These are phyloP conservation scores for Lacanobia oleracea DNA, from an alignment of 2,888 invertebrate species.

Conservation along the genomic window DNA sequence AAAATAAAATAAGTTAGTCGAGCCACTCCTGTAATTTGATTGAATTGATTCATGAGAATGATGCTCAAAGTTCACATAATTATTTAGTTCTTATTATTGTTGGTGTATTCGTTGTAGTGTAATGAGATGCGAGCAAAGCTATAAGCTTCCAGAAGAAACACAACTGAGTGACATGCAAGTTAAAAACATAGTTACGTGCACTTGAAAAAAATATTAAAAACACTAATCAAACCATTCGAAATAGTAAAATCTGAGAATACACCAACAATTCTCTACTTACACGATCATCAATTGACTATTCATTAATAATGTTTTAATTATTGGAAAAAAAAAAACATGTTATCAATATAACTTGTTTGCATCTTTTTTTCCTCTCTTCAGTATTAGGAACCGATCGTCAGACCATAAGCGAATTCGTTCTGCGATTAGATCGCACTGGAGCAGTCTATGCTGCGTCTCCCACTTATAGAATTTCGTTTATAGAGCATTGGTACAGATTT, in stretches of 20 bases:
- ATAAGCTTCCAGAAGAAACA: conserved; percentile 20
- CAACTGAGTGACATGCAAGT: conserved; percentile 44
- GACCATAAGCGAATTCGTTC: neutral
- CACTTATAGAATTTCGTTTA: neutral
- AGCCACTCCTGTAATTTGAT: conserved; percentile 86
- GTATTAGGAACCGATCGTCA: neutral
- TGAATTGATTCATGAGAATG: conserved; percentile 42
- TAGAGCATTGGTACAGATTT: neutral
- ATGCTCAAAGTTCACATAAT: neutral
- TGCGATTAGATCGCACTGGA: neutral
- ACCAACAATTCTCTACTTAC: conserved; percentile 54
- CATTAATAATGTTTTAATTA: neutral
- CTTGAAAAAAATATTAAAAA: conserved; percentile 6
- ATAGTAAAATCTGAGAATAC: conserved; percentile 51
- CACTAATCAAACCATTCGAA: conserved; percentile 25
- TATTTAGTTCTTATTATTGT: conserved; percentile 23
- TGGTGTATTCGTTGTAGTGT: conserved; percentile 60
- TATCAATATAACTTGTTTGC: neutral
- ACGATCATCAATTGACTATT: neutral
- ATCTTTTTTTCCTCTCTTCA: neutral
- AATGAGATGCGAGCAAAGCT: conserved; percentile 33
- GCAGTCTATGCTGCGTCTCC: neutral
- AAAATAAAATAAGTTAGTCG: conserved; percentile 81
- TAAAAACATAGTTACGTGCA: conserved; percentile 48
- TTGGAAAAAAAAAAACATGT: neutral